Percentiles rank a stretch among this genome's conserved stretches.
These are phyloP conservation scores for Patella caerulea DNA, from an alignment of 2,888 invertebrate species.

Conservation along the genomic window DNA sequence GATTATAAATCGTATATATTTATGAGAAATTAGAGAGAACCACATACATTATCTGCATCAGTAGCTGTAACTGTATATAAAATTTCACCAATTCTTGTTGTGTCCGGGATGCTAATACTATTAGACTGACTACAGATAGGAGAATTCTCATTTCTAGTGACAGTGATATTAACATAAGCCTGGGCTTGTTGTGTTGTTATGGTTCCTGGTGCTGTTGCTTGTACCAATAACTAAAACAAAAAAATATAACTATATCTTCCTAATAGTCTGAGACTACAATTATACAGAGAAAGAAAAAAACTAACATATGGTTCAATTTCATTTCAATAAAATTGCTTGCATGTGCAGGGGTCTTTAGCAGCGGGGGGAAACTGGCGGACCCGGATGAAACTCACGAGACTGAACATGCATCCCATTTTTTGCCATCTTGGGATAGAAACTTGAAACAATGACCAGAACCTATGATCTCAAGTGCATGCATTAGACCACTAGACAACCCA, in stretches of 20 bases:
- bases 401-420: no score
- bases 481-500: no score
- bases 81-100: conserved; percentile 7
- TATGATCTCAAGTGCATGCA: no score
- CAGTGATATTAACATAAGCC: conserved; percentile 30
- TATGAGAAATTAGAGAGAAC: not conserved
- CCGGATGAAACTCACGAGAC: no score
- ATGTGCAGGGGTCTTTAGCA: no score
- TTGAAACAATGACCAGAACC: no score
- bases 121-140: conserved; percentile 11
- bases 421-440: no score
- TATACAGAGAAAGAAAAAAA: not conserved
- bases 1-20: no score
- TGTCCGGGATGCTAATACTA: conserved; percentile 14
- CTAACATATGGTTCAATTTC: no score
- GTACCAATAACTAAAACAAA: conserved; percentile 14
- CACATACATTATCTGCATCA: conserved; percentile 29
- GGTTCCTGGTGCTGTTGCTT: conserved; percentile 9
- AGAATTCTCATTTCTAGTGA: conserved; percentile 27
- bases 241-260: not conserved
- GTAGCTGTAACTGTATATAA: conserved; percentile 27
- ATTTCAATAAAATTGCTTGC: no score
- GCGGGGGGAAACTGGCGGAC: no score
- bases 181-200: conserved; percentile 29
- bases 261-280: not conserved